Evolutionary conservation across 2,113 vertebrate genomes (phyloP), one percentile per base, ranked within the genome.

Genomic region (Dryoscopus gambensis): DNA sequence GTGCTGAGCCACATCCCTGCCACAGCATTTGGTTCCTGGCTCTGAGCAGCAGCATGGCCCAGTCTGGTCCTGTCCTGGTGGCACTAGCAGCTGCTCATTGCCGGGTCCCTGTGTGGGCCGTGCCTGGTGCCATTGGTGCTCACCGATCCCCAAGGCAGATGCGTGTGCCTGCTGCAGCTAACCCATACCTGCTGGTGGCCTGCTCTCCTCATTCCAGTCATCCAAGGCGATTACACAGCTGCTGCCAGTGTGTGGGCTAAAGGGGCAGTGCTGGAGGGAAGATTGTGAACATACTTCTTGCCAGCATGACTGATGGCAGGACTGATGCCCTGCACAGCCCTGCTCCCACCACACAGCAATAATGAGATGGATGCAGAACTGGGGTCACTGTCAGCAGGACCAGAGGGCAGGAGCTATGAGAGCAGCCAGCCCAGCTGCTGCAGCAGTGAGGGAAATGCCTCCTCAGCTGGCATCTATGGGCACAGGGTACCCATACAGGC

Each of bases 61-160:
- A 27, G 21, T 10, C n/a, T 3, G 4, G 35, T 47, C 56, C 77
- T 70, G 62, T 60, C 40, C 40, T 15, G 28, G 55, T n/a, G 64
- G 31, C 59, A 50, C 8, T 0, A 0, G 40, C 1, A 7, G 37
- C 47, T 18, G 0, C 57, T 57, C 0, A 0, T 21, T 16, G 6
- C 53, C 0, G 0, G 42, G 14, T 65, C 55, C 9, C 7, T 6
- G 2, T 2, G 3, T 20, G 55, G 33, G 33, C 55, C 39, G 60
- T 74, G 35, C 59, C 40, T 2, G 3, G 31, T 74, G 70, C 59
- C 22, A 4, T 1, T 1, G 2, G 28, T 33, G 28, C 69, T 30
- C 28, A 2, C n/a, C 3, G 44, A 37, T 23, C 31, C 35, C 52
- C 71, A 46, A 3, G 27, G n/a, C 55, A 46, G 57, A 35, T 9